These are phyloP conservation scores for Cherax quadricarinatus DNA, from an alignment of 1,140 invertebrate species.

Conservation along the genomic window DNA sequence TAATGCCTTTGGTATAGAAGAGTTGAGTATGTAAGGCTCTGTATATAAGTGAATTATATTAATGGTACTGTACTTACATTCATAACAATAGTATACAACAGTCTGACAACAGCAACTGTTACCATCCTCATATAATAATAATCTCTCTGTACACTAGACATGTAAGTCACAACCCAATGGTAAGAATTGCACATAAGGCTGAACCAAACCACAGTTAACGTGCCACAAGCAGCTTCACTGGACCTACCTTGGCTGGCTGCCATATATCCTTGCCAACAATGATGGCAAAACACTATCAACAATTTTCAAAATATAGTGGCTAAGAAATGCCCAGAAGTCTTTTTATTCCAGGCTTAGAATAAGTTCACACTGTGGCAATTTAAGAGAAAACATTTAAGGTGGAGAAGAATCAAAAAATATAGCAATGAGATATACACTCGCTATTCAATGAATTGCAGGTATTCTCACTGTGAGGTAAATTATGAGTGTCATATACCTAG, in stretches of 20 bases:
- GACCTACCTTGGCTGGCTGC: constrained; percentile 50
- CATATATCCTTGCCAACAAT: constrained; percentile 24
- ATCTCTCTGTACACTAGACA: constrained; percentile 72
- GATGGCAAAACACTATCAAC: constrained; percentile 26
- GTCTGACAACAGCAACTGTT: constrained; percentile 70
- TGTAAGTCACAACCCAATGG: constrained; percentile 70
- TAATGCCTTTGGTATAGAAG: constrained; percentile 72
- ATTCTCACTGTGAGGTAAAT: constrained; percentile 69
- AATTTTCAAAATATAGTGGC: constrained; percentile 12
- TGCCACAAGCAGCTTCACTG: constrained; percentile 53
- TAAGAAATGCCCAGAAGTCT: constrained; percentile 16
- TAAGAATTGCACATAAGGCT: constrained; percentile 72
- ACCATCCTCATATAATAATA: constrained; percentile 68
- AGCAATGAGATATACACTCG: constrained; percentile 59
- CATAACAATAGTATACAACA: constrained; percentile 72
- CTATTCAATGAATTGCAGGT: constrained; percentile 50
- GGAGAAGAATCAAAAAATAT: constrained; percentile 57
- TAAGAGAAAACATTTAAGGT: constrained; percentile 40
- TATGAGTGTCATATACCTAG: constrained; percentile 66
- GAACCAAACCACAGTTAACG: constrained; percentile 61
- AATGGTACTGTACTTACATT: constrained; percentile 63
- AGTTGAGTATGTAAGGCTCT: constrained; percentile 72
- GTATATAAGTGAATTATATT: constrained; percentile 70
- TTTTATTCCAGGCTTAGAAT: constrained; percentile 47
- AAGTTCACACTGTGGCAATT: constrained; percentile 51